Base-by-base conservation (phyloP, 2,888 invertebrate genomes). In the Xanthorhoe spadicearia region DNA sequence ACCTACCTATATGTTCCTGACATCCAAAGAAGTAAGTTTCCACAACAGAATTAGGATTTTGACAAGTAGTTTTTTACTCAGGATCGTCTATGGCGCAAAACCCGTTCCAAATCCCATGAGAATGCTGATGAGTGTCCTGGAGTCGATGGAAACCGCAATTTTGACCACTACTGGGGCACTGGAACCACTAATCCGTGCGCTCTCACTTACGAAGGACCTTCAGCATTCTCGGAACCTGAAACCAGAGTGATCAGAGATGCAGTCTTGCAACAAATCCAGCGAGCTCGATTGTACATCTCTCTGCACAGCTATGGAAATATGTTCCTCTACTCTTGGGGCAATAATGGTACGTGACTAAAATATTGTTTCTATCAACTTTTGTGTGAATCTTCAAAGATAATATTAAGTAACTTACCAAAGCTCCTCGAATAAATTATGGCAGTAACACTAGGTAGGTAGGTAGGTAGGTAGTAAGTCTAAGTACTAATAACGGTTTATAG, bases 141-240 rank as follows among this genome's bases (percentile, higher is more conserved):
- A n/a, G 95, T 95, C 0, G 97, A 97, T 79, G 95, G 95, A 0
- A 97, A 97, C 84, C 93, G 97, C 32, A 97, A 97, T 87, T 97
- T 96, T 78, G 96, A 94, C 65, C 95, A 94, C 76, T 86, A 95
- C 70, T 97, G 96, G 96, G 95, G 94, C 87, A 94, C 93, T 85
- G 87, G 83, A 8, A 92, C 91, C 64, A 74, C 78, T 5, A 72
- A 94, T 62, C 95, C 94, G 0, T 97, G 97, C 83, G 77, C 89
- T 3, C 94, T 95, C 2, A 94, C 93, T 6, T 97, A 92, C 82
- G 95, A 95, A 49, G 97, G 97, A 0, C 91, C 94, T 0, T 72
- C 81, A 0, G 79, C 95, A 0, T 96, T 96, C 86, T 96, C 96
- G 0, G 96, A 96, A 79, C 91, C 94, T 0, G 97, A 97, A 87